Base-by-base conservation (phyloP, 1,140 invertebrate genomes). In the Hylyphantes graminicola region DNA sequence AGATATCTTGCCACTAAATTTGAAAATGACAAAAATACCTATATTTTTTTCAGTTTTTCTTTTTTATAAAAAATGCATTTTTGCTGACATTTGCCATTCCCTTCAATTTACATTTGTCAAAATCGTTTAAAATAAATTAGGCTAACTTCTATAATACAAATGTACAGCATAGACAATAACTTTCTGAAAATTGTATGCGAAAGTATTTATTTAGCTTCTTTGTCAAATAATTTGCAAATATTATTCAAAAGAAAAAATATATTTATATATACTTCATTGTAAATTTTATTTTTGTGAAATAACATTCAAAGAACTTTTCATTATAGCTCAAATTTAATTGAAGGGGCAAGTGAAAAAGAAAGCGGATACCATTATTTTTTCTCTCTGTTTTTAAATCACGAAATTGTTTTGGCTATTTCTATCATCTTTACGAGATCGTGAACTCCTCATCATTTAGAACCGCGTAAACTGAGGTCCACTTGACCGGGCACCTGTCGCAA, bases 1-100 rank as follows among this genome's bases (percentile, higher is more conserved):
- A 70, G 68, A 70, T 70, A 54, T 54, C 19, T 17, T 70, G 68
- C 68, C 68, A 70, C 68, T 51, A 19, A 11, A 54, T 70, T 70
- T 53, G 53, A 70, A 70, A 50, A 51, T 19, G 68, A 53, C 12
- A 51, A 48, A 67, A 15, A 15, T 51, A 54, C 50, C 67, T n/a
- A 53, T 10, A 19, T 17, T 54, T 70, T 70, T 53, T 65, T 65
- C 63, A 0, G 5, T 70, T 70, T 70, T 11, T 53, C 19, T 68
- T 68, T 67, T 50, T 12, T 68, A 51, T 19, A 70, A 70, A 70
- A 70, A 53, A 70, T 53, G 68, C 54, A 48, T 17, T 10, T 70
- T 70, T 53, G 19, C 13, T 8, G 15, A 17, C 6, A 9, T 17
- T 53, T 53, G 9, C 12, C 68, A 70, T 35, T 67, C 35, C 35